A percentile compares a stretch with the other conserved stretches of the same genome.
Conservation (phyloP, 2,113 vertebrate species). For the Platysternon megacephalum region DNA sequence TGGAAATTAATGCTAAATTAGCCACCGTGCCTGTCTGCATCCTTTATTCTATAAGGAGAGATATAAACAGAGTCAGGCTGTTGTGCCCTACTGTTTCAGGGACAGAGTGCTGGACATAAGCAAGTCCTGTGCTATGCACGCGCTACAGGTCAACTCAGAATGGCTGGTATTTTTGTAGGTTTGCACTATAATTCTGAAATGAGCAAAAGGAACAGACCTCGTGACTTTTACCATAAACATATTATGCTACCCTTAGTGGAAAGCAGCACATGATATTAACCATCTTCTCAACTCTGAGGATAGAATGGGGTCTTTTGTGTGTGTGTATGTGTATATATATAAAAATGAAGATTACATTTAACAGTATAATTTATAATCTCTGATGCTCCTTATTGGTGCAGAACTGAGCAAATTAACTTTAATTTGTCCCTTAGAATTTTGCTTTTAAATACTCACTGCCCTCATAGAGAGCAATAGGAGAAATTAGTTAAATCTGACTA, state of each 20-base stretch:
- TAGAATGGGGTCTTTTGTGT: rapidly evolving
- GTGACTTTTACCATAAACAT: not conserved
- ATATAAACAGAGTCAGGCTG: not conserved
- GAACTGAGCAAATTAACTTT: not conserved
- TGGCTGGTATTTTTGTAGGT: not conserved
- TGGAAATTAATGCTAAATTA: not conserved
- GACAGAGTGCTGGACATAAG: not conserved
- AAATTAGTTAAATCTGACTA: not conserved
- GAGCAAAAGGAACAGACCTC: not conserved
- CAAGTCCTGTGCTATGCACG: not conserved
- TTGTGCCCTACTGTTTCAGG: not conserved
- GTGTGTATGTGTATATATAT: no score
- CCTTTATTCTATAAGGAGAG: not conserved
- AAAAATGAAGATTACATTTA: not conserved
- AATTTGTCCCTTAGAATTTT: not conserved
- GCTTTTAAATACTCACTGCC: not conserved
- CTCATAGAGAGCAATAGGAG: not conserved
- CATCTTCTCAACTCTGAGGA: not conserved
- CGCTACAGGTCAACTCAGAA: not conserved
- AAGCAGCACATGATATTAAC: not conserved
- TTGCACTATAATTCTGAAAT: not conserved
- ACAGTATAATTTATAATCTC: not conserved
- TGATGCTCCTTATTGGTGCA: not conserved
- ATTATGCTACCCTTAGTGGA: not conserved
- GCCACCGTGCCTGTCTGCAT: not conserved